These are phyloP conservation scores for Kryptopterus vitreolus DNA, from an alignment of 2,797 vertebrate genomes.

Conservation along the genomic window DNA sequence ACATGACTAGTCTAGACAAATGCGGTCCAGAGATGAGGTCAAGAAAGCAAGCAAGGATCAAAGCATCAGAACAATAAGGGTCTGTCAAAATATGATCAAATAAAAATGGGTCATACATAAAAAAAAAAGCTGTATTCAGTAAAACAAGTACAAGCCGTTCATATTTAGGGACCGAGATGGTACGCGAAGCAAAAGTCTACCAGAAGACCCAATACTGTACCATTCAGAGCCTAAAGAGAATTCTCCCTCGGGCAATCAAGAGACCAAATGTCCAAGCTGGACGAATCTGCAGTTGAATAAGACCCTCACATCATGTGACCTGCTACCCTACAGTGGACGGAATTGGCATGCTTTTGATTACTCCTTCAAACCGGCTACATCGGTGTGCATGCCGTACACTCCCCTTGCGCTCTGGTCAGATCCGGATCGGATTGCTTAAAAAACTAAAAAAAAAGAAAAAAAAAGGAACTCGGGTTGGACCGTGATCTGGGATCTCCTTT, in stretches of 20 bases:
- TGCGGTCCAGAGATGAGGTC: background rate
- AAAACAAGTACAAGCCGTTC: background rate
- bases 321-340: background rate
- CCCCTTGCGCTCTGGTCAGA: background rate
- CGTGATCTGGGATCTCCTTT: no score
- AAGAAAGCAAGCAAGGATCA: background rate
- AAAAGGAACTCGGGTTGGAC: no score
- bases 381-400: background rate
- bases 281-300: background rate
- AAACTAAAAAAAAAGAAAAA: no score
- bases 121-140: background rate
- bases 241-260: background rate
- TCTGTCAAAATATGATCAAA: background rate
- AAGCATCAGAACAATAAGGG: background rate
- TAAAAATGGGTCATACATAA: background rate
- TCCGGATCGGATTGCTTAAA: no score
- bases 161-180: background rate
- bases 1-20: background rate
- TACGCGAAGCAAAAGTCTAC: background rate
- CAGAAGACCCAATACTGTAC: background rate
- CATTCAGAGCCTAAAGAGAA: background rate
- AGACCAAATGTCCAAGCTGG: background rate
- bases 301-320: background rate
- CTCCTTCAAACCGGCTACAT: background rate
- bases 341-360: background rate